Evolutionary conservation across 2,113 vertebrate genomes (phyloP).

Genomic region (Trichechus manatus): DNA sequence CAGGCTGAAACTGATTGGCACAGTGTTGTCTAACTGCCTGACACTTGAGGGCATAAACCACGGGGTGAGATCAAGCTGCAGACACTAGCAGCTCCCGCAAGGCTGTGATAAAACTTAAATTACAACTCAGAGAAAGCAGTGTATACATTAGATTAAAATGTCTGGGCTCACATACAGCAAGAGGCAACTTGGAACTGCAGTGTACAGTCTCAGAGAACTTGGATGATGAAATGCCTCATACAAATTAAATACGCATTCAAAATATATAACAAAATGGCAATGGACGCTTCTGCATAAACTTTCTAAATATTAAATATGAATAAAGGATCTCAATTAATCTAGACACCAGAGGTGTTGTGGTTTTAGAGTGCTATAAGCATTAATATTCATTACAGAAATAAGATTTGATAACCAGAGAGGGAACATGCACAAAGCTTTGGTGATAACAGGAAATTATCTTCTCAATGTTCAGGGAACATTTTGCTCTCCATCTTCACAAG

Average conservation of each 20-base stretch:
- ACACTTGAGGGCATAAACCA: slow-evolving; percentile 68
- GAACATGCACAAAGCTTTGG: slow-evolving; percentile 53
- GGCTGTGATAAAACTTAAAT: slow-evolving; percentile 75
- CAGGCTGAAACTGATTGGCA: slow-evolving; percentile 58
- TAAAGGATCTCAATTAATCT: slow-evolving; percentile 46
- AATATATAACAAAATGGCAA: slow-evolving; percentile 37
- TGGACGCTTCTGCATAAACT: slow-evolving; percentile 33
- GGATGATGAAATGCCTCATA: background rate
- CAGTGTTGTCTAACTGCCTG: slow-evolving; percentile 30
- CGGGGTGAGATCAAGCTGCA: slow-evolving; percentile 60
- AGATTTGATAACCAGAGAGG: slow-evolving; percentile 70
- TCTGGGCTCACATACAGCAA: background rate
- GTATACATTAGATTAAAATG: slow-evolving; percentile 52
- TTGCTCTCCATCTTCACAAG: slow-evolving; percentile 64
- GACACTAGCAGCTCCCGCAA: background rate
- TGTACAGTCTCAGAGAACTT: slow-evolving; percentile 19
- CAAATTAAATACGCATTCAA: slow-evolving; percentile 37
- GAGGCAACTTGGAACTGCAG: slow-evolving; percentile 13
- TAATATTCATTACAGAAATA: slow-evolving; percentile 76
- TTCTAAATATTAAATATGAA: slow-evolving; percentile 55
- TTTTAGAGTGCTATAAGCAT: slow-evolving; percentile 63
- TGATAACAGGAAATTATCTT: slow-evolving; percentile 75
- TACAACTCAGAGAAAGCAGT: slow-evolving; percentile 49
- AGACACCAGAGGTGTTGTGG: slow-evolving; percentile 21
- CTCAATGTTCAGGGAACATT: slow-evolving; percentile 54